These are phyloP conservation scores for Drosophila villosipedis DNA, from an alignment of 2,888 invertebrate species.

Conservation along the genomic window DNA sequence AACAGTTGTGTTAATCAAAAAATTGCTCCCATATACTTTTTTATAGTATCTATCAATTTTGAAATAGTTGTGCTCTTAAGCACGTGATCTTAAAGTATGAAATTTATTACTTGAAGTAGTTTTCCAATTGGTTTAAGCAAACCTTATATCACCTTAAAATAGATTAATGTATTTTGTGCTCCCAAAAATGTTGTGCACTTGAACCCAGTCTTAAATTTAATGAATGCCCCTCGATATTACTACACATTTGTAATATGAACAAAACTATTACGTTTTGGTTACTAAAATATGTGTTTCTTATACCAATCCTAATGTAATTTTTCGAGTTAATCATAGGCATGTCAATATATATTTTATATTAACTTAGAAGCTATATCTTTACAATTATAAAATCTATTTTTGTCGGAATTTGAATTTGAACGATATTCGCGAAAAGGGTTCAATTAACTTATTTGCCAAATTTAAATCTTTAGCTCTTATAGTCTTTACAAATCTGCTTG, in stretches of 20 bases:
- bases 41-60: background rate
- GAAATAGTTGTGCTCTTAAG: background rate
- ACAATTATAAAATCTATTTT: too few relatives aligned
- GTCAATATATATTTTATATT: background rate
- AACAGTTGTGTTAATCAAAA: background rate
- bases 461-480: too few relatives aligned
- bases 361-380: too few relatives aligned
- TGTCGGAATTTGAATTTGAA: too few relatives aligned
- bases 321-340: background rate
- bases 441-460: too few relatives aligned
- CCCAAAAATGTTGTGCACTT: background rate
- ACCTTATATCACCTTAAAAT: too few relatives aligned
- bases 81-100: background rate
- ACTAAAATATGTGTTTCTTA: background rate
- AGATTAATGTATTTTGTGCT: background rate
- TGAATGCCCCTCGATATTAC: too few relatives aligned
- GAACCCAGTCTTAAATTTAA: background rate
- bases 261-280: background rate
- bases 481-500: background rate
- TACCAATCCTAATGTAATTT: background rate
- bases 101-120: background rate
- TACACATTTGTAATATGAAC: too few relatives aligned
- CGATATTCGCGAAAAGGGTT: too few relatives aligned
- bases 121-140: background rate
- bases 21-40: rapidly evolving